Evolutionary conservation across 2,113 vertebrate species (phyloP), one percentile per base, ranked within the genome.

Genomic region (Varanus salvator): DNA sequence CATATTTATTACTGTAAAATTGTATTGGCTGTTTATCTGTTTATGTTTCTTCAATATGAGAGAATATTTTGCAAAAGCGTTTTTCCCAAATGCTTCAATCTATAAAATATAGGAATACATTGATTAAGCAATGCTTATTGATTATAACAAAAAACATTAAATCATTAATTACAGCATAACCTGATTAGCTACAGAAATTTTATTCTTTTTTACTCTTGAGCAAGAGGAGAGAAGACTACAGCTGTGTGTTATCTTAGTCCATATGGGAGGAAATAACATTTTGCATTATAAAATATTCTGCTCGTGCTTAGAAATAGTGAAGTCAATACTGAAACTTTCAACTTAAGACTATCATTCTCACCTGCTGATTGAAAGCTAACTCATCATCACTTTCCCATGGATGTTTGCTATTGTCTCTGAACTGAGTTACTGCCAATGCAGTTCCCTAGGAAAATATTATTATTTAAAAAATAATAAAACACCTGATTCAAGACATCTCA

Each of bases 331-430:
- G 29, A 19, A 76, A 15, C 27, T 89, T 91, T 29, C 14, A 87
- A 8, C 60, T 81, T n/a, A 50, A 66, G 14, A 52, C 77, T 75
- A 75, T 21, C n/a, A 50, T 91, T 72, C 87, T 27, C 48, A 60
- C 87, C 87, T 81, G 50, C 48, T 81, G 66, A 81, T 72, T 72
- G 50, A 81, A 88, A 88, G 50, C 12, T 8, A 88, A 44, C 64
- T 81, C 77, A 81, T 81, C 71, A 84, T 84, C 81, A 84, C 54
- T 83, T 74, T 72, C 48, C 23, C 66, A 57, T 27, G 48, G 31
- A 77, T 81, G 74, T 87, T 68, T 78, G 74, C 27, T 87, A 66
- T 34, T 77, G 17, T 66, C 31, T 78, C 68, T 88, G n/a, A 72
- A 72, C 50, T 71, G 78, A 81, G 48, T 14, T 88, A n/a, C 66